These are phyloP conservation scores for Philonicus albiceps DNA, from an alignment of 2,888 invertebrate species.

Conservation along the genomic window DNA sequence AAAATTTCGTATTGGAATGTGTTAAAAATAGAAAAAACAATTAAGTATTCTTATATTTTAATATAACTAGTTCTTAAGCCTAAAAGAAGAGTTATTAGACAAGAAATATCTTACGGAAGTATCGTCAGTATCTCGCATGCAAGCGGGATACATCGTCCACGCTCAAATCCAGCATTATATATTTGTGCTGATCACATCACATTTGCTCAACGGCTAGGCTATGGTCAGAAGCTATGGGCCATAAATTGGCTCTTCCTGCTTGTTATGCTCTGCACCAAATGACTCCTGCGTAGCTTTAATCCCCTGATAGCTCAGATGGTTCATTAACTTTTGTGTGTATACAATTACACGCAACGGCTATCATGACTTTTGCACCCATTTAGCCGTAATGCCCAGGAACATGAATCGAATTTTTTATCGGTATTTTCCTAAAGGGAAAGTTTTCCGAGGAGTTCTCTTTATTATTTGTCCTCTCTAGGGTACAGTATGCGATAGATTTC, in stretches of 20 bases:
- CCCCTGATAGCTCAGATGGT: conserved; percentile 1
- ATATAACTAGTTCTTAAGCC: no score
- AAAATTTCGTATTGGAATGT: no score
- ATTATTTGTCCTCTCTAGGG: neutral
- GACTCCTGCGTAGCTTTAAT: conserved; percentile 23
- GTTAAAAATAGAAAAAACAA: no score
- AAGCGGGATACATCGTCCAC: neutral
- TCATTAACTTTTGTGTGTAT: conserved; percentile 19
- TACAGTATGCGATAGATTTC: neutral
- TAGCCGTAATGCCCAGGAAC: neutral
- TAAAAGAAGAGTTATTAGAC: neutral
- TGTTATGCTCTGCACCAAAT: neutral
- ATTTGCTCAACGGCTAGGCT: neutral
- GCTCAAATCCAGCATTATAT: neutral
- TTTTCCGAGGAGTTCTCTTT: neutral
- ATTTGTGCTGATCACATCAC: neutral
- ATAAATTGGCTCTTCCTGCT: neutral
- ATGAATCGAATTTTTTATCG: conserved; percentile 37
- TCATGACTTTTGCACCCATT: conserved; percentile 30
- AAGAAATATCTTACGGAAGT: neutral
- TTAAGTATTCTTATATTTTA: no score
- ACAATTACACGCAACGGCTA: conserved; percentile 7
- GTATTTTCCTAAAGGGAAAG: neutral
- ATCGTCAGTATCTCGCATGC: neutral
- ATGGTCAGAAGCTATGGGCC: neutral